Evolutionary conservation across 2,113 vertebrate species (phyloP), one percentile per base, ranked within the genome.

Genomic region (Ancistrus triradiatus): DNA sequence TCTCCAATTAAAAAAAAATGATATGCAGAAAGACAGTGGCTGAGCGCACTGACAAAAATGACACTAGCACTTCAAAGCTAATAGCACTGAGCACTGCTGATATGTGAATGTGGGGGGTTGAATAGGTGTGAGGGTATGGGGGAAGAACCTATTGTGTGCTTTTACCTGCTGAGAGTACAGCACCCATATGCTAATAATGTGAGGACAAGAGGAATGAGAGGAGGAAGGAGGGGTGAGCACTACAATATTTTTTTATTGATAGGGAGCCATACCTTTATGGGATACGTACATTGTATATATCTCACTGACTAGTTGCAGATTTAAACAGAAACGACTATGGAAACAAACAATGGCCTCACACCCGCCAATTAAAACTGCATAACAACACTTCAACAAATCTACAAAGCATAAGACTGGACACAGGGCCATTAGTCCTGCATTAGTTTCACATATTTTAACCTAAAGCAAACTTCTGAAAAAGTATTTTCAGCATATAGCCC

Each of bases 61-160:
- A 68, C 70, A 64, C 53, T 21, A 52, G 38, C 59, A 59, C 65
- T 73, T 68, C 48, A 68, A 73, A 73, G 61, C 52, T 37, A 63
- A 38, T 37, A 55, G 49, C 42, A 52, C 38, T 4, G 9, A 7
- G 24, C 24, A 37, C 3, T n/a, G n/a, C n/a, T n/a, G n/a, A n/a
- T n/a, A 9, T 19, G 17, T 31, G 15, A 9, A 18, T 62, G 28
- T 37, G 46, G 17, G 22, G 2, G 40, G 15, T n/a, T 5, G 24
- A 2, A 15, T 0, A 3, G 13, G 38, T 2, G 37, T 11, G 46
- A 4, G 37, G 6, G 25, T n/a, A 8, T 6, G 49, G 24, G 15
- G 13, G 57, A 21, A 6, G 27, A 7, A 31, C n/a, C n/a, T n/a
- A 24, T 33, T 67, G 46, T 51, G 13, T 24, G 27, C n/a, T 65